Conservation (phyloP, 2,113 vertebrate species). For the Actenoides lindsayi region DNA sequence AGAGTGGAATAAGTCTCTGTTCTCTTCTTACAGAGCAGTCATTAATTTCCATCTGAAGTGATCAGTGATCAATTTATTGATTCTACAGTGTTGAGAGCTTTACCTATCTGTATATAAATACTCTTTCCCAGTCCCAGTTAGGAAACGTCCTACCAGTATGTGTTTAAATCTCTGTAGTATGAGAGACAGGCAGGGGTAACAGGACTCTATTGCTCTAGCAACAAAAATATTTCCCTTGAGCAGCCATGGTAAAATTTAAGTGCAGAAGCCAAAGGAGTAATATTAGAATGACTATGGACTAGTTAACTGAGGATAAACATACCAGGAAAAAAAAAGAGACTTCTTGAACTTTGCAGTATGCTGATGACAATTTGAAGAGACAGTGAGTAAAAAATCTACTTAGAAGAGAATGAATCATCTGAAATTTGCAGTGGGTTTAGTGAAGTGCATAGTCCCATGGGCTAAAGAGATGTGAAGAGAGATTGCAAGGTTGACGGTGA, state of each 20-base stretch:
- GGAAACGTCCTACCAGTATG: neutral
- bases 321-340: neutral
- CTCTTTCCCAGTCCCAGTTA: neutral
- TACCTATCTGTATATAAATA: neutral
- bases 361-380: conserved; percentile 21
- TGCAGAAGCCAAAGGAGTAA: neutral
- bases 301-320: conserved; percentile 11
- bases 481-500: neutral
- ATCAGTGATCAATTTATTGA: neutral
- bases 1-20: neutral
- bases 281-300: neutral
- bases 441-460: neutral
- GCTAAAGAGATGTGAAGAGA: neutral
- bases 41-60: neutral
- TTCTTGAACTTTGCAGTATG: neutral
- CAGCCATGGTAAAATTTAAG: neutral
- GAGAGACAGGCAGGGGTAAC: neutral
- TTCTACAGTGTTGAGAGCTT: neutral
- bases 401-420: neutral
- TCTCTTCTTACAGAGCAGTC: neutral
- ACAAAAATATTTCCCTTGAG: neutral
- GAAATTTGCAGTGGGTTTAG: conserved; percentile 21
- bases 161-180: neutral
- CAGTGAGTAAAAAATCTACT: neutral
- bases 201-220: neutral